Evolutionary conservation across 2,888 invertebrate genomes (phyloP).

Genomic region (Carcina quercana): DNA sequence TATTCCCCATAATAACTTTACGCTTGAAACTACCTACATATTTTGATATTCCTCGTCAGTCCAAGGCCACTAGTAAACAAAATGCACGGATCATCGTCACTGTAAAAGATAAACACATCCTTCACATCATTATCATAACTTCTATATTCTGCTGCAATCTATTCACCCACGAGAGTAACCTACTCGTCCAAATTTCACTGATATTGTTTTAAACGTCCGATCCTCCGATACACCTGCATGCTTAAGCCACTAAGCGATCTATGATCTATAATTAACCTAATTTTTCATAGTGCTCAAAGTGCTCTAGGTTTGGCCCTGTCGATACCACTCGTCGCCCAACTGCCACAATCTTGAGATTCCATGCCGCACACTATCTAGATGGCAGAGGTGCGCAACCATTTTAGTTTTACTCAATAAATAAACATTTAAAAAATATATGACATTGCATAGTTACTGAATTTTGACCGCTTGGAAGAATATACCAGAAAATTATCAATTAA

Average conservation of each 20-base stretch:
- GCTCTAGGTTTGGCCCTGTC: conserved; percentile 38
- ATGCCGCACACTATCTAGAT: conserved; percentile 20
- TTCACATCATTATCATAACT: no score
- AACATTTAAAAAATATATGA: background rate
- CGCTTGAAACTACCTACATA: no score
- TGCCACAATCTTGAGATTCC: conserved; percentile 45
- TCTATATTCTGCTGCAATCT: no score
- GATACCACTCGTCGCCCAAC: conserved; percentile 34
- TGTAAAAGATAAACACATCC: no score
- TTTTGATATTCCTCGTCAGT: no score
- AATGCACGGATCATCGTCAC: no score
- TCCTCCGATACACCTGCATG: no score
- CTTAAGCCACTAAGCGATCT: background rate
- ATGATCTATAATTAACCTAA: background rate
- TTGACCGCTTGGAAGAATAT: background rate
- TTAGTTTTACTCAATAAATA: background rate
- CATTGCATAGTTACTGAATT: background rate
- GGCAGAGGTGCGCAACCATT: conserved; percentile 35
- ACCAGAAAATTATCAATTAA: conserved; percentile 12
- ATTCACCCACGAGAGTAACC: no score
- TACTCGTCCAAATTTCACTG: no score
- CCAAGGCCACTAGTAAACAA: no score
- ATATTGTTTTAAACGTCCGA: no score
- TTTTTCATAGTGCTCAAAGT: conserved; percentile 17
- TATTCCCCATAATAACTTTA: no score